These are phyloP conservation scores for Xiphophorus hellerii DNA, from an alignment of 2,113 vertebrate genomes.

Conservation along the genomic window DNA sequence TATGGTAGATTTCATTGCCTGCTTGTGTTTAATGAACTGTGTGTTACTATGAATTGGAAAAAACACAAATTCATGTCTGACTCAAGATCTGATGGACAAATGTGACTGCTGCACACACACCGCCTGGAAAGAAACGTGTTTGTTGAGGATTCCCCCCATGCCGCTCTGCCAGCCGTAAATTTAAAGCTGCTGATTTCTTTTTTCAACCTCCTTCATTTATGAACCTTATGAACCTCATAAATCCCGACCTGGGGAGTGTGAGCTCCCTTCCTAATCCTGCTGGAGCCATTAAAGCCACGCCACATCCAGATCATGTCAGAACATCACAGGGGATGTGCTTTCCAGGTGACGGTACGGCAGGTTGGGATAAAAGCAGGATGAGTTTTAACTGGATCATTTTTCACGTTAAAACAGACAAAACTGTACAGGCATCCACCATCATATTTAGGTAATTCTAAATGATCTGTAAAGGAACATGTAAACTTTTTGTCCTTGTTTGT, in stretches of 20 bases:
- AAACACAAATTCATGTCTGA: constrained; percentile 1
- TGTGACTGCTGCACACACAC: not conserved
- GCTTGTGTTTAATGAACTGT: constrained; percentile 21
- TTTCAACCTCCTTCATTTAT: constrained; percentile 8
- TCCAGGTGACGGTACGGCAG: not conserved
- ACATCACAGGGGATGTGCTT: constrained; percentile 16
- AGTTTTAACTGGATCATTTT: too few relatives aligned
- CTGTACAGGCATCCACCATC: too few relatives aligned
- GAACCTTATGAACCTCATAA: constrained; percentile 46
- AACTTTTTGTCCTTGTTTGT: too few relatives aligned
- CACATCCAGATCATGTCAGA: constrained; percentile 37
- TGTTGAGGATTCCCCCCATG: not conserved
- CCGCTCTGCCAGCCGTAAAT: constrained; percentile 46
- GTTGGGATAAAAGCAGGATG: constrained; percentile 27
- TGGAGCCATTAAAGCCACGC: constrained; percentile 15
- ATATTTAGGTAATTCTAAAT: too few relatives aligned
- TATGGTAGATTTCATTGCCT: not conserved
- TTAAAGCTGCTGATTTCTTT: constrained; percentile 33
- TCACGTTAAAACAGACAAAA: too few relatives aligned
- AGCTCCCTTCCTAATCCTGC: constrained; percentile 9
- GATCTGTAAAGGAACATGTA: too few relatives aligned
- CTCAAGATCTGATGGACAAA: not conserved
- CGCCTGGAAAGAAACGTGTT: not conserved
- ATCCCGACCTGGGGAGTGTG: constrained; percentile 21
- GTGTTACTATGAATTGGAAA: constrained; percentile 7